Conservation (phyloP, 1,140 invertebrate genomes). For the Drosophila tani region DNA sequence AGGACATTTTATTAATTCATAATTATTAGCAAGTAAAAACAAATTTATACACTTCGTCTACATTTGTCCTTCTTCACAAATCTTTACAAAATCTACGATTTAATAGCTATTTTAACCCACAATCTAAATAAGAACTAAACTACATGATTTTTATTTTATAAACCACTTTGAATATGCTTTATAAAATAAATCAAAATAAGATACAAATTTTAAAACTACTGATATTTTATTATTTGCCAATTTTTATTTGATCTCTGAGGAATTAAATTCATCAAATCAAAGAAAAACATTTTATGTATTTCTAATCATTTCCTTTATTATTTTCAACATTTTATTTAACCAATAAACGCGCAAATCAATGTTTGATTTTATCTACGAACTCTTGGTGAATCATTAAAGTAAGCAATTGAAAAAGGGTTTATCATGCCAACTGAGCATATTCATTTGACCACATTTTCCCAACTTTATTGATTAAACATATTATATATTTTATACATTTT, state of each 20-base stretch:
- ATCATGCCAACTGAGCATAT: constrained; percentile 20
- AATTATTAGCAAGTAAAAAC: too few relatives aligned
- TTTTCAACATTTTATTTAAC: background rate
- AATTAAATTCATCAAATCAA: background rate
- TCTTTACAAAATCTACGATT: too few relatives aligned
- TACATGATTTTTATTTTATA: too few relatives aligned
- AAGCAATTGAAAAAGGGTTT: constrained; percentile 25
- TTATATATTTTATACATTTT: constrained; percentile 10
- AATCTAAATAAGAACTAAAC: too few relatives aligned
- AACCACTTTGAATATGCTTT: too few relatives aligned
- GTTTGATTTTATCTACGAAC: constrained; percentile 1
- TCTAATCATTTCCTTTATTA: background rate
- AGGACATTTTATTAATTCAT: too few relatives aligned
- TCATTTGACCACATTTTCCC: constrained; percentile 12
- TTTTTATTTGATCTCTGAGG: background rate
- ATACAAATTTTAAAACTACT: background rate
- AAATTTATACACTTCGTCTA: too few relatives aligned
- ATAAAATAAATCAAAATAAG: background rate
- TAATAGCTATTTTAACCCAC: too few relatives aligned
- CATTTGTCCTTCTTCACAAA: too few relatives aligned
- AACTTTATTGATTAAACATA: constrained; percentile 10
- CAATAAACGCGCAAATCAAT: background rate
- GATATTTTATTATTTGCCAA: background rate
- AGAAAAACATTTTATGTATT: background rate
- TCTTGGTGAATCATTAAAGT: constrained; percentile 13